These are phyloP conservation scores for Drosophila paramelanica DNA, from an alignment of 2,888 invertebrate genomes.

Conservation along the genomic window DNA sequence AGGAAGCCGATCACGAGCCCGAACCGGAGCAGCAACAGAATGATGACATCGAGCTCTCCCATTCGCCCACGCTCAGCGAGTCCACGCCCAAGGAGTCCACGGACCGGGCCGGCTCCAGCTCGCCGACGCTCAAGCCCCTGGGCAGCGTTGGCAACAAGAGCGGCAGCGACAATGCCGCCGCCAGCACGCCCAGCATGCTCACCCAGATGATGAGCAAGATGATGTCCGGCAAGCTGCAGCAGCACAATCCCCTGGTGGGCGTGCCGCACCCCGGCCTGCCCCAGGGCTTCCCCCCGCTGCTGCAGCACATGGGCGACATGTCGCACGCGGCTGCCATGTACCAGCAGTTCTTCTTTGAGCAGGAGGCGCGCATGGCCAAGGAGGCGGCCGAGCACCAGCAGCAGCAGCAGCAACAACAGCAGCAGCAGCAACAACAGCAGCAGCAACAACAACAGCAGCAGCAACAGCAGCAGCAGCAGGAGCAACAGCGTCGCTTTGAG, in stretches of 20 bases:
- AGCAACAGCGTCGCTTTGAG: constrained; percentile 86
- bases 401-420: constrained; percentile 86
- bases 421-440: constrained; percentile 86
- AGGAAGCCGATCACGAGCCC: constrained; percentile 86
- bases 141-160: constrained; percentile 56
- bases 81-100: constrained; percentile 66
- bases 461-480: constrained; percentile 85
- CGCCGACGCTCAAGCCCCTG: constrained; percentile 65
- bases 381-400: constrained; percentile 87
- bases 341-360: constrained; percentile 92
- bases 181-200: constrained; percentile 86
- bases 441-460: constrained; percentile 86
- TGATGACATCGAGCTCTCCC: constrained; percentile 77
- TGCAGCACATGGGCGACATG: constrained; percentile 87
- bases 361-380: constrained; percentile 90
- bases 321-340: constrained; percentile 90
- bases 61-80: constrained; percentile 72
- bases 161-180: constrained; percentile 46
- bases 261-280: constrained; percentile 86
- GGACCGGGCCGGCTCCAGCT: constrained; percentile 72
- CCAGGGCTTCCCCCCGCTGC: constrained; percentile 87
- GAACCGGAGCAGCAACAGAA: constrained; percentile 78
- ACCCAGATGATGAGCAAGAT: constrained; percentile 89
- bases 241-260: constrained; percentile 85
- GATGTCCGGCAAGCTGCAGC: constrained; percentile 88